phyloP scores from a whole-genome alignment of 2,113 vertebrate species.

The Oncorhynchus nerka region DNA sequence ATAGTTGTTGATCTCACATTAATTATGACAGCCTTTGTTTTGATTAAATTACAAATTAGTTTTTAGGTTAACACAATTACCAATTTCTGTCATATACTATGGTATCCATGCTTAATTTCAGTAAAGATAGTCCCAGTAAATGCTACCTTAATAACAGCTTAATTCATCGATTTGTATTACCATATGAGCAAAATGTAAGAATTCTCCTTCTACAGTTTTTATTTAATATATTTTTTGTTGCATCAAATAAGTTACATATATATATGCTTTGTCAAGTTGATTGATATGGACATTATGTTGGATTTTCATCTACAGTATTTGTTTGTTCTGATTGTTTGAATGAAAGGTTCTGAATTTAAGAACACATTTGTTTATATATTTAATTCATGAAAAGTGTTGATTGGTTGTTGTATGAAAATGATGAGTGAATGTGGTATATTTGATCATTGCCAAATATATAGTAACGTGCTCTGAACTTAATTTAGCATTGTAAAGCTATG shows the following conservation, averaged over 20 bases:
- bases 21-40: too few species aligned
- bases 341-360: constrained; percentile 58
- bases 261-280: neutral
- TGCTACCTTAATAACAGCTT: too few species aligned
- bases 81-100: too few species aligned
- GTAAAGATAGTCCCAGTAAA: too few species aligned
- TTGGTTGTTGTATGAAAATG: constrained; percentile 30
- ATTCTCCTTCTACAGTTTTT: constrained; percentile 2
- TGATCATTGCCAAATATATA: constrained; percentile 8
- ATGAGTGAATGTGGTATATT: constrained; percentile 36
- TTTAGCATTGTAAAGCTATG: constrained; percentile 28
- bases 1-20: too few species aligned
- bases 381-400: constrained; percentile 39
- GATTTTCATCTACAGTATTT: neutral
- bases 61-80: too few species aligned
- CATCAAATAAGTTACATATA: neutral
- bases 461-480: constrained; percentile 14
- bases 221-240: neutral
- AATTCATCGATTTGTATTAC: too few species aligned
- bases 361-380: constrained; percentile 56
- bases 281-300: neutral
- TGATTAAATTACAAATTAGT: too few species aligned
- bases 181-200: too few species aligned
- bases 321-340: constrained; percentile 53
- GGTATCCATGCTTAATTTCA: too few species aligned